Base-by-base conservation (phyloP, 2,888 invertebrate genomes). In the Silvanus unidentatus region DNA sequence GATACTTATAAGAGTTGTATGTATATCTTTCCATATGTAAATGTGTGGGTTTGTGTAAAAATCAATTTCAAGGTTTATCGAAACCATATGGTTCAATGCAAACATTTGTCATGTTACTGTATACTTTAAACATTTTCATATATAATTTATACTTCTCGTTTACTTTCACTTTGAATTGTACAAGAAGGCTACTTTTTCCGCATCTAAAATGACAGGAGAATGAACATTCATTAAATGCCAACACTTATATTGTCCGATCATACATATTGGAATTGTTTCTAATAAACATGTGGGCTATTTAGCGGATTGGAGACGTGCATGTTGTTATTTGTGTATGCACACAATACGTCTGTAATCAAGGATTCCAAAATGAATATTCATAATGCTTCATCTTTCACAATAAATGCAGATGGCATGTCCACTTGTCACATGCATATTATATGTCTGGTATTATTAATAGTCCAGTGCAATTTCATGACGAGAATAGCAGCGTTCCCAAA, bases 361-460 rank as follows among this genome's bases (percentile, higher is more conserved):
- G 13, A 32, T 32, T 32, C 16, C 6, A 15, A 44, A 49, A 59
- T 59, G 57, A 57, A 59, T 59, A 59, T 57, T 59, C 57, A 59
- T 53, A 53, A 43, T 46, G 49, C 41, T 50, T 50, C 51, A 55
- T 54, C 53, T 55, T 55, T 54, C 51, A 50, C 54, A 54, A 57
- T 55, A 47, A 58, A 59, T 59, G 53, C 59, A 59, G 56, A 59
- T 59, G 57, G 56, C 56, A 55, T 59, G 57, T 56, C 54, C 57
- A 59, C 56, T 59, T 59, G 57, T 55, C 56, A 55, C 57, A 54
- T 57, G 57, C 54, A 57, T 56, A 59, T 57, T 52, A 58, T 57
- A 58, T 49, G 45, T 44, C 47, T 32, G 47, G 53, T 55, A 55
- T 53, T 55, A 54, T 57, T 55, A 57, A 58, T 58, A 55, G 57